A percentile compares a stretch with the other conserved stretches of the same genome.
Evolutionary conservation across 2,888 invertebrate species (phyloP).

Genomic region (Diloba caeruleocephala): DNA sequence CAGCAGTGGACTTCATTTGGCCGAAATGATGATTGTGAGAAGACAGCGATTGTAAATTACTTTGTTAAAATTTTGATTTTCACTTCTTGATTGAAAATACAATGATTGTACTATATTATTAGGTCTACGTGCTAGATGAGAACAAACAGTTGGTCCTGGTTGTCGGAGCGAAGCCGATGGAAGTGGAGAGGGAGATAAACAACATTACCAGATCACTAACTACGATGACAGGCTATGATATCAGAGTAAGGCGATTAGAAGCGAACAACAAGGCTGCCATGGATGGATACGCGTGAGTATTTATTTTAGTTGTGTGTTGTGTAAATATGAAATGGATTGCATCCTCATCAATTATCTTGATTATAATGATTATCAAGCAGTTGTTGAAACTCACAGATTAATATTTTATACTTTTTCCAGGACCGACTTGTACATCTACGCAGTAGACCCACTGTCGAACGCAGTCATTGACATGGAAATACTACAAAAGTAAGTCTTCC

Average conservation of each 20-base stretch:
- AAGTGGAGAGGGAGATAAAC: constrained; percentile 92
- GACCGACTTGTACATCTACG: constrained; percentile 96
- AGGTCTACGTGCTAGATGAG: constrained; percentile 95
- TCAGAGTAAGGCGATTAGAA: constrained; percentile 93
- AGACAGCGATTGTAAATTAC: too few species aligned
- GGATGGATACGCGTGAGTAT: constrained; percentile 91
- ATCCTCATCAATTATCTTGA: too few species aligned
- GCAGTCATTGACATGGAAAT: constrained; percentile 94
- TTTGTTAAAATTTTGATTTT: too few species aligned
- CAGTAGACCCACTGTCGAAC: constrained; percentile 94
- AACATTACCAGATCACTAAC: constrained; percentile 92
- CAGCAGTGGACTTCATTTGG: too few species aligned
- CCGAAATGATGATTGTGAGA: too few species aligned
- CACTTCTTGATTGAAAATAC: too few species aligned
- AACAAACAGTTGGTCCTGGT: constrained; percentile 94
- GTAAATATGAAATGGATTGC: too few species aligned
- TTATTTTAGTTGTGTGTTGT: background rate
- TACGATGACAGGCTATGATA: constrained; percentile 93
- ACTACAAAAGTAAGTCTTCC: constrained; percentile 91
- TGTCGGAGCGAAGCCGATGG: constrained; percentile 92
- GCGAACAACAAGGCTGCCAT: constrained; percentile 92
- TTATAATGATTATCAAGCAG: too few species aligned
- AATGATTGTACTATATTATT: background rate
- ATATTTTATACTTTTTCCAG: constrained; percentile 83
- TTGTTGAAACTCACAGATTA: too few species aligned